Conservation (phyloP, 2,797 vertebrate species). For the Martes flavigula region DNA sequence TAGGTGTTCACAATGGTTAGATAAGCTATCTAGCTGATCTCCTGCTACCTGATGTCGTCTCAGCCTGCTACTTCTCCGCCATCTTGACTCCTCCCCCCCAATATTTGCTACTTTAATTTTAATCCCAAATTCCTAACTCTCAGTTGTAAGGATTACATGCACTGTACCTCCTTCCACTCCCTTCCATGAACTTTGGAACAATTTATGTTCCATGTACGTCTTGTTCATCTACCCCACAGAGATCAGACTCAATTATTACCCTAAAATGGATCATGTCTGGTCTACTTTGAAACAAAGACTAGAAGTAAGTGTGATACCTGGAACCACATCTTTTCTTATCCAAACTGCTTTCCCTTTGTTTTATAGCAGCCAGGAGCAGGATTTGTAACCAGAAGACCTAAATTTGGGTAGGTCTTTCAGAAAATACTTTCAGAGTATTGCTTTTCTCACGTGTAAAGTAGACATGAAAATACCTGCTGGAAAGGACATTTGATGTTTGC, state of each 20-base stretch:
- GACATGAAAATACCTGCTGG: not conserved
- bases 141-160: not conserved
- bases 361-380: not conserved
- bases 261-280: not conserved
- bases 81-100: too few relatives aligned
- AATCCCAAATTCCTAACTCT: not conserved
- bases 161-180: not conserved
- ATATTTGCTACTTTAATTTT: not conserved
- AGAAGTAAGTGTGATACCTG: not conserved
- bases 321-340: not conserved
- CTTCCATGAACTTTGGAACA: not conserved
- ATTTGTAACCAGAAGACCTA: not conserved
- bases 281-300: not conserved
- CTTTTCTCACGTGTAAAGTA: not conserved
- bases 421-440: not conserved
- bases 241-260: not conserved
- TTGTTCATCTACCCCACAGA: not conserved
- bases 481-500: not conserved
- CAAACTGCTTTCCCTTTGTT: not conserved
- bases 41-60: too few relatives aligned
- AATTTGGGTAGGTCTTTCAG: not conserved
- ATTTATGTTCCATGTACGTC: not conserved
- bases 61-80: too few relatives aligned
- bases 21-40: too few relatives aligned
- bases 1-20: too few relatives aligned